Percentiles rank a stretch among this genome's conserved stretches.
phyloP scores from a whole-genome alignment of 2,113 vertebrate genomes.

The Platycercus adscitus region DNA sequence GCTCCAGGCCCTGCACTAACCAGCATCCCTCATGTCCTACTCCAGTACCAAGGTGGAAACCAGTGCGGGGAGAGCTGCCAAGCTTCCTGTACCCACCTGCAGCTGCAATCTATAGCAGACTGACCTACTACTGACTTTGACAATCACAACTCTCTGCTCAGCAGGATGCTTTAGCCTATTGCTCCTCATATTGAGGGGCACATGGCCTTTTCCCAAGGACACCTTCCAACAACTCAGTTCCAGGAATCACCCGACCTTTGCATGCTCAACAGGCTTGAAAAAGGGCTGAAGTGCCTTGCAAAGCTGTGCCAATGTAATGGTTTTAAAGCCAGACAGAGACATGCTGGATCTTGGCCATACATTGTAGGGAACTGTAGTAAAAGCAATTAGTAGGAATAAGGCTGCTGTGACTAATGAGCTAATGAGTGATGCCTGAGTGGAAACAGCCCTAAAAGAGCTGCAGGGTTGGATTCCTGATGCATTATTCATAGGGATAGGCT shows the following conservation, averaged over 20 bases:
- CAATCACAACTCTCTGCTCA: not conserved
- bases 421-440: conserved; percentile 27
- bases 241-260: not conserved
- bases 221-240: not conserved
- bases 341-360: conserved; percentile 2
- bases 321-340: not conserved
- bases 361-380: conserved; percentile 9
- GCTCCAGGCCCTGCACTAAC: not conserved
- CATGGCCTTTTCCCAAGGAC: not conserved
- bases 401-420: conserved; percentile 58
- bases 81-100: not conserved
- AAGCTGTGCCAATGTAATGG: not conserved
- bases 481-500: not conserved
- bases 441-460: conserved; percentile 4
- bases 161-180: fast-evolving
- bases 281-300: not conserved
- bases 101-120: not conserved
- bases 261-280: not conserved
- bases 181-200: not conserved
- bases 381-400: conserved; percentile 56
- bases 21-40: not conserved
- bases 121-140: not conserved
- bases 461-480: conserved; percentile 22
- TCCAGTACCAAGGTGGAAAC: not conserved
- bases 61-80: not conserved